Percentiles rank a stretch among this genome's conserved stretches.
Conservation (phyloP, 2,888 invertebrate species). For the Hoplodrina ambigua region DNA sequence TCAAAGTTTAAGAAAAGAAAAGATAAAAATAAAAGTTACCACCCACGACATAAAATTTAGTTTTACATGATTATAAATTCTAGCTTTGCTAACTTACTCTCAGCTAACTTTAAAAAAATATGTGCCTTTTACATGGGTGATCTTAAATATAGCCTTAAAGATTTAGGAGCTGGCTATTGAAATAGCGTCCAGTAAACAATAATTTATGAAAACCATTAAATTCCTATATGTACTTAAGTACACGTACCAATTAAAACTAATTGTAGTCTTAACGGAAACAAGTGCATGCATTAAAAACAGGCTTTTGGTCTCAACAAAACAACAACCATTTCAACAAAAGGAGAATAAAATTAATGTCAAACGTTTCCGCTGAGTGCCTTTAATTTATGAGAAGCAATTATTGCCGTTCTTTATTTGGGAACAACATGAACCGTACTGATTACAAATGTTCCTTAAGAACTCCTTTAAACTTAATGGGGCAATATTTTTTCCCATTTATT, state of each 20-base stretch:
- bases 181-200: background rate
- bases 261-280: background rate
- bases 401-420: conserved; percentile 69
- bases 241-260: too few species aligned
- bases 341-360: conserved; percentile 68
- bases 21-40: too few species aligned
- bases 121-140: background rate
- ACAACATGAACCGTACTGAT: conserved; percentile 62
- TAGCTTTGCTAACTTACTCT: background rate
- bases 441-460: conserved; percentile 60
- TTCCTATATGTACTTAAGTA: too few species aligned
- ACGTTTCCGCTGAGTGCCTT: conserved; percentile 66
- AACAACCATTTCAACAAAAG: conserved; percentile 45
- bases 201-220: background rate
- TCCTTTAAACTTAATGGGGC: conserved; percentile 71
- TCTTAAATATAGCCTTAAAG: background rate
- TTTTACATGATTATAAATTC: background rate
- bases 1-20: too few species aligned
- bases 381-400: conserved; percentile 75
- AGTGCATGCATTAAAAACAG: background rate
- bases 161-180: background rate
- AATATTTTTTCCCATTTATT: conserved; percentile 61
- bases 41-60: background rate
- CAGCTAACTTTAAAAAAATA: background rate
- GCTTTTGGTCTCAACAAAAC: conserved; percentile 18